Evolutionary conservation across 2,888 invertebrate genomes (phyloP).

Genomic region (Drosophila infuscata): DNA sequence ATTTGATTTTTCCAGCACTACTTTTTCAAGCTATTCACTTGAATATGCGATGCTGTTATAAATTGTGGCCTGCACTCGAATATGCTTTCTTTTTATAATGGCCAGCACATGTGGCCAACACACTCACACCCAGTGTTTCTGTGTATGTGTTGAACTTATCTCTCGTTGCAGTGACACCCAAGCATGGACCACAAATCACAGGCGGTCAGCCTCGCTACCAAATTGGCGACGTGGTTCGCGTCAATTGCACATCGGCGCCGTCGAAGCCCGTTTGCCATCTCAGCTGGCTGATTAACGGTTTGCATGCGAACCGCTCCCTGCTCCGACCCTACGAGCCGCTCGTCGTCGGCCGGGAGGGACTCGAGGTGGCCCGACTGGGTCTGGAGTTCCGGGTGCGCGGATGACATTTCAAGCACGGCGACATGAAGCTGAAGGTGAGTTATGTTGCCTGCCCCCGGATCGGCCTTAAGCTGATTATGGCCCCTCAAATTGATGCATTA

Average conservation of each 20-base stretch:
- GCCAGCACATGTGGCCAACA: slow-evolving; percentile 49
- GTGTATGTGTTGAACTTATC: slow-evolving; percentile 14
- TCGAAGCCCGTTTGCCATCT: slow-evolving; percentile 93
- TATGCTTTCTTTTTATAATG: slow-evolving; percentile 1
- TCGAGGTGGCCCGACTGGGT: slow-evolving; percentile 91
- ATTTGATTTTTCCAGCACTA: background rate
- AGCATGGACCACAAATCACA: slow-evolving; percentile 92
- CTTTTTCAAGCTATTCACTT: background rate
- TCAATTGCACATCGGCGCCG: slow-evolving; percentile 93
- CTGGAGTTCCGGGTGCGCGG: slow-evolving; percentile 92
- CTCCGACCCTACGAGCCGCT: slow-evolving; percentile 86
- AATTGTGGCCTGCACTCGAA: background rate
- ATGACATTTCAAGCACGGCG: slow-evolving; percentile 93
- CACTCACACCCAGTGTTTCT: slow-evolving; percentile 12
- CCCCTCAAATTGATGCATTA: slow-evolving; percentile 68
- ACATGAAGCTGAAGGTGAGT: slow-evolving; percentile 92
- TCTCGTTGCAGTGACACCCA: slow-evolving; percentile 89
- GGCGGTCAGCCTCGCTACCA: slow-evolving; percentile 93
- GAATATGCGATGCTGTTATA: background rate
- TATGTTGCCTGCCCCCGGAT: slow-evolving; percentile 20
- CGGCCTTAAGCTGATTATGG: slow-evolving; percentile 67
- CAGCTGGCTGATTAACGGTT: slow-evolving; percentile 95
- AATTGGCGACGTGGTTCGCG: slow-evolving; percentile 92
- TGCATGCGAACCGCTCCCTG: slow-evolving; percentile 88
- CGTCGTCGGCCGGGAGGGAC: slow-evolving; percentile 87